These are phyloP conservation scores for Molanna angustata DNA, from an alignment of 2,888 invertebrate species.

Conservation along the genomic window DNA sequence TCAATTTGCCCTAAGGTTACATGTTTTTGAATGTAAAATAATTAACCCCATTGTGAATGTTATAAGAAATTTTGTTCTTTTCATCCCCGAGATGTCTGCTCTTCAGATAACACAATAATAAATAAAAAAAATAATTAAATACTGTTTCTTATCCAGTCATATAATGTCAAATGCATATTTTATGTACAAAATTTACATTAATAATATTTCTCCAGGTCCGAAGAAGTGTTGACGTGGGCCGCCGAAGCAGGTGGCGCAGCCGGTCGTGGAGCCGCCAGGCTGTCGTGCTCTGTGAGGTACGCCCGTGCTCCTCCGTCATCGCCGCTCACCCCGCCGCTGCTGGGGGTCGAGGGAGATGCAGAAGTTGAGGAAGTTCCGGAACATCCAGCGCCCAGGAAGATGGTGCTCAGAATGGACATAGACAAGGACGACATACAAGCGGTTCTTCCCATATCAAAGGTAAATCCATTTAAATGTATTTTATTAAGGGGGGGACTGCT, in stretches of 20 bases:
- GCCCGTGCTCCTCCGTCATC: slow-evolving; percentile 42
- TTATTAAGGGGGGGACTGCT: too few relatives aligned
- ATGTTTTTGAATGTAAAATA: too few relatives aligned
- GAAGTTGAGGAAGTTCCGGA: slow-evolving; percentile 42
- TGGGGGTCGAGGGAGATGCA: background rate
- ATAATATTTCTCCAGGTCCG: slow-evolving; percentile 51
- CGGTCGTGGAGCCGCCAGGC: slow-evolving; percentile 80
- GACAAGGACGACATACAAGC: slow-evolving; percentile 94
- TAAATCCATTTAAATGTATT: slow-evolving; percentile 43
- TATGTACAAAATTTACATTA: too few relatives aligned
- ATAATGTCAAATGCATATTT: too few relatives aligned
- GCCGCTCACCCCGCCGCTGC: slow-evolving; percentile 36
- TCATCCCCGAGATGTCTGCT: too few relatives aligned
- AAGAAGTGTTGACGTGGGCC: slow-evolving; percentile 89
- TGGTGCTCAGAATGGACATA: slow-evolving; percentile 81
- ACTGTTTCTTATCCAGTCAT: too few relatives aligned
- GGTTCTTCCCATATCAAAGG: slow-evolving; percentile 91
- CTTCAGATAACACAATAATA: too few relatives aligned
- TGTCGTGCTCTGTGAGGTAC: slow-evolving; percentile 74
- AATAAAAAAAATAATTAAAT: too few relatives aligned
- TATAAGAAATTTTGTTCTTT: too few relatives aligned
- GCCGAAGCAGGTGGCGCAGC: slow-evolving; percentile 82
- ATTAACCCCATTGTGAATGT: too few relatives aligned
- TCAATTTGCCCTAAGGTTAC: too few relatives aligned
- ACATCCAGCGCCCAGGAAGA: slow-evolving; percentile 58